Percentiles rank a stretch among this genome's conserved stretches.
These are phyloP conservation scores for Pangasius sanitwongsei DNA, from an alignment of 2,797 vertebrate species.

Conservation along the genomic window DNA sequence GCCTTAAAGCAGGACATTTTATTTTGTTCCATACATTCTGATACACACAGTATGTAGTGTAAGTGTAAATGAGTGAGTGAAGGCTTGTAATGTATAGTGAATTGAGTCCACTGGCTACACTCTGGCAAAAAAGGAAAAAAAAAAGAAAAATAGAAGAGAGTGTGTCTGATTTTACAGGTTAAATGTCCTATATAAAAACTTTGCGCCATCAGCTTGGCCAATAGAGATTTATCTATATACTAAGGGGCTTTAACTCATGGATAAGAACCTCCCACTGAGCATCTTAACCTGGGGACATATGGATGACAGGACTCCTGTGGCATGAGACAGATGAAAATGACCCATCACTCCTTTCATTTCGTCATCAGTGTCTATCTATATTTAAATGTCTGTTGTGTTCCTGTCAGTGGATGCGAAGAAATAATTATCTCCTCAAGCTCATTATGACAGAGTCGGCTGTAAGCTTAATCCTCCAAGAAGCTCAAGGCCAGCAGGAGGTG, in stretches of 20 bases:
- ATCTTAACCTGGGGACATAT: not conserved
- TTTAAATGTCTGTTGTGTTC: constrained; percentile 44
- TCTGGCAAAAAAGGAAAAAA: too few relatives aligned
- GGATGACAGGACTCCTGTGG: not conserved
- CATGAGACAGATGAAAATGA: not conserved
- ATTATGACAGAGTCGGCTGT: constrained; percentile 58
- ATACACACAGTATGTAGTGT: not conserved
- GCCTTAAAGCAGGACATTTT: not conserved
- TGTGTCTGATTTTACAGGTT: not conserved
- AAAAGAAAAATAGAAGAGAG: not conserved
- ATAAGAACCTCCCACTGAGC: not conserved
- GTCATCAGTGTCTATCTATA: constrained; percentile 40
- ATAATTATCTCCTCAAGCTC: constrained; percentile 65
- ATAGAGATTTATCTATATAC: too few relatives aligned
- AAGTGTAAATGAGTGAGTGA: not conserved
- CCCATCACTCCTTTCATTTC: constrained; percentile 23
- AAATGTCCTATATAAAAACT: not conserved
- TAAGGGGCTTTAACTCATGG: not conserved
- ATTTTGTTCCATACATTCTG: not conserved
- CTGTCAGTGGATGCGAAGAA: constrained; percentile 55
- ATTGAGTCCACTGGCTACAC: not conserved
- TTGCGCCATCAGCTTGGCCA: not conserved
- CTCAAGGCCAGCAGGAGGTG: constrained; percentile 1
- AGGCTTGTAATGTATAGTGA: not conserved
- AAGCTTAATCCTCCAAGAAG: constrained; percentile 29